phyloP scores from a whole-genome alignment of 2,113 vertebrate species.

The Oncorhynchus masou region DNA sequence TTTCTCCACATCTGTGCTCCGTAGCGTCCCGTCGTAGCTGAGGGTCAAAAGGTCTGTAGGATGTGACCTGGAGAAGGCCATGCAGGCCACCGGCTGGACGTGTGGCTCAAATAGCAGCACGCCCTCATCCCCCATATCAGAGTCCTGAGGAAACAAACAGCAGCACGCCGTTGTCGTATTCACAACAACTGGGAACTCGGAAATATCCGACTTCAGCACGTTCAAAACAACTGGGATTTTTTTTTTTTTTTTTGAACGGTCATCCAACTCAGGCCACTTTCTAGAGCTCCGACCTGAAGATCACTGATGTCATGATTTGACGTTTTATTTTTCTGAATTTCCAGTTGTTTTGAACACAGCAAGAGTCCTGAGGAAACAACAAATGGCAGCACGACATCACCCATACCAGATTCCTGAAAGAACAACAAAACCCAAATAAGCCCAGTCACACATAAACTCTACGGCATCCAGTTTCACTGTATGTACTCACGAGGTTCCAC shows the following conservation, averaged over 20 bases:
- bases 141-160: conserved; percentile 72
- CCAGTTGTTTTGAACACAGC: too few relatives aligned
- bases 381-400: neutral
- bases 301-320: too few relatives aligned
- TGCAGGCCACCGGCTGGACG: conserved; percentile 62
- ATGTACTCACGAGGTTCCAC: conserved; percentile 79
- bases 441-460: too few relatives aligned
- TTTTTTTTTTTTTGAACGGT: too few relatives aligned
- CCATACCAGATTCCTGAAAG: conserved; percentile 67
- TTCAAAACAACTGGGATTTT: too few relatives aligned
- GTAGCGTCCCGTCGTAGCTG: conserved; percentile 79
- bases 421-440: conserved; percentile 52
- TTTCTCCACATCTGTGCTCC: conserved; percentile 81
- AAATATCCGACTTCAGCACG: too few relatives aligned
- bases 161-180: neutral
- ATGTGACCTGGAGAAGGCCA: conserved; percentile 79
- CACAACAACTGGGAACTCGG: too few relatives aligned
- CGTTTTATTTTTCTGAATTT: too few relatives aligned
- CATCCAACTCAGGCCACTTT: too few relatives aligned
- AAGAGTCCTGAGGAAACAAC: conserved; percentile 68
- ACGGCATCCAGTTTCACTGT: too few relatives aligned
- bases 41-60: conserved; percentile 81
- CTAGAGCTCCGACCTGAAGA: too few relatives aligned
- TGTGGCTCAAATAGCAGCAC: conserved; percentile 76
- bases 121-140: conserved; percentile 65